These are phyloP conservation scores for Parazoanthus darwini DNA, from an alignment of 92 coral and sea anemone genomes.

Conservation along the genomic window DNA sequence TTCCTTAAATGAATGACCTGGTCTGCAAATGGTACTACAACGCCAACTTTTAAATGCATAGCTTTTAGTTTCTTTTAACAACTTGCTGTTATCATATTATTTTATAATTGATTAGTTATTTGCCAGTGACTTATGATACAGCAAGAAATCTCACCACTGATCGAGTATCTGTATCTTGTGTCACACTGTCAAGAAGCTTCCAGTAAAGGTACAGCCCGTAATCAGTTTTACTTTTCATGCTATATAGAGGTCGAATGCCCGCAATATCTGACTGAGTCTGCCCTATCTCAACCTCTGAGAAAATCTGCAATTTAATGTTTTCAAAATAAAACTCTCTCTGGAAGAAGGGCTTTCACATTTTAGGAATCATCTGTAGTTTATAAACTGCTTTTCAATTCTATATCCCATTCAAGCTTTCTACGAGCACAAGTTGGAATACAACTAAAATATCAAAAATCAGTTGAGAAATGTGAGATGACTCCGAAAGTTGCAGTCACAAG, in stretches of 20 bases:
- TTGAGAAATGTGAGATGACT: neutral
- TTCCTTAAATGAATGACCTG: no score
- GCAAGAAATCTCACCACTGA: slow-evolving; percentile 35
- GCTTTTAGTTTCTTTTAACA: neutral
- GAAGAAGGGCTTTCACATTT: neutral
- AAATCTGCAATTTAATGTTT: slow-evolving; percentile 44
- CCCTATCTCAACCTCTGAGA: slow-evolving; percentile 34
- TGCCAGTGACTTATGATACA: slow-evolving; percentile 11
- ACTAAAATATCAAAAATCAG: no score
- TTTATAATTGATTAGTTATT: neutral
- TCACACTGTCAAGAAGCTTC: slow-evolving; percentile 40
- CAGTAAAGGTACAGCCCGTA: slow-evolving; percentile 40
- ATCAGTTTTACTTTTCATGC: slow-evolving; percentile 41
- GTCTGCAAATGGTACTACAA: neutral
- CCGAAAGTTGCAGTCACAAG: neutral
- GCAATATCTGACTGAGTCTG: slow-evolving; percentile 41
- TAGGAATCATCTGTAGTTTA: neutral
- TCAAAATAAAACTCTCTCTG: slow-evolving; percentile 6
- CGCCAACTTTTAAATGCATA: neutral
- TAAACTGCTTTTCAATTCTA: neutral
- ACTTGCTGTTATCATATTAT: neutral
- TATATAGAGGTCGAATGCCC: slow-evolving; percentile 40
- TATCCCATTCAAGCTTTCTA: neutral
- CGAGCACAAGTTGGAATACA: no score
- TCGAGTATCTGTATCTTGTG: slow-evolving; percentile 8